Evolutionary conservation across 1,140 invertebrate genomes (phyloP).

Genomic region (Cecropterus lyciades): DNA sequence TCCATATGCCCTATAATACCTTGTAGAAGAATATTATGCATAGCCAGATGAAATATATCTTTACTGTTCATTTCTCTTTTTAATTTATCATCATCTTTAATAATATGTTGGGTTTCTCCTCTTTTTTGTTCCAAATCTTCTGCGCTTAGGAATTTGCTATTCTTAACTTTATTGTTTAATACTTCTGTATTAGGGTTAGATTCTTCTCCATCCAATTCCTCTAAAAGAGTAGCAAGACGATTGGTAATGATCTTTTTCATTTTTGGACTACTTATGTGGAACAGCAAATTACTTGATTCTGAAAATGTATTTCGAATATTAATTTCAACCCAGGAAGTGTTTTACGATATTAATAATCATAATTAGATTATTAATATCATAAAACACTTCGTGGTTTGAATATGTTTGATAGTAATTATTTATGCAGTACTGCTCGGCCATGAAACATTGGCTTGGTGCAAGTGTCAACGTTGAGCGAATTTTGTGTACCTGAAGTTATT

Average conservation of each 20-base stretch:
- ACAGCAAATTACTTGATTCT: slow-evolving; percentile 51
- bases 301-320: slow-evolving; percentile 26
- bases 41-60: slow-evolving; percentile 54
- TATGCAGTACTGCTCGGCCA: too few relatives aligned
- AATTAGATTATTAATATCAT: too few relatives aligned
- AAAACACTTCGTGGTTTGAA: too few relatives aligned
- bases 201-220: slow-evolving; percentile 62
- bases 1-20: slow-evolving; percentile 68
- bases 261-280: slow-evolving; percentile 56
- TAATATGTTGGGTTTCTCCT: not conserved
- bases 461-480: too few relatives aligned
- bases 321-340: too few relatives aligned
- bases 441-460: too few relatives aligned
- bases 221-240: slow-evolving; percentile 52
- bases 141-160: not conserved
- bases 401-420: too few relatives aligned
- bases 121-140: not conserved
- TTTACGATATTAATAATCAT: too few relatives aligned
- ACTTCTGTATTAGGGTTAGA: slow-evolving; percentile 12
- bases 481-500: too few relatives aligned
- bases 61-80: slow-evolving; percentile 33
- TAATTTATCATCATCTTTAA: not conserved
- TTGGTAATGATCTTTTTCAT: slow-evolving; percentile 59
- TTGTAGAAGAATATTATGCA: slow-evolving; percentile 62
- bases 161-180: not conserved